A percentile compares a stretch with the other conserved stretches of the same genome.
Evolutionary conservation across 2,888 invertebrate species (phyloP).

Genomic region (Pollenia amentaria): DNA sequence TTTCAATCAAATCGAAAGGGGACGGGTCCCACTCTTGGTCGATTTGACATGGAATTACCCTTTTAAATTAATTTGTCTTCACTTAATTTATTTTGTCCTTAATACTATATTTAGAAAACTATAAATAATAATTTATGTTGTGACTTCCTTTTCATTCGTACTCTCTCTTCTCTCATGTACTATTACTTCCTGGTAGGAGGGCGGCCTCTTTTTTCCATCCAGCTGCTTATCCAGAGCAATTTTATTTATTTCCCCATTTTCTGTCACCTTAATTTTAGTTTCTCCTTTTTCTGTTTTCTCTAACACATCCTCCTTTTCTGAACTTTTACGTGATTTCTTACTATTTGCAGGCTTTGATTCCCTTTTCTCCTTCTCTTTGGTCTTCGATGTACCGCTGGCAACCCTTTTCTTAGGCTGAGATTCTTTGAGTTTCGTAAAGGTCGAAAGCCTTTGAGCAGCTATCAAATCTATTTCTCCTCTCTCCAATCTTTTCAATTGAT

Average conservation of each 20-base stretch:
- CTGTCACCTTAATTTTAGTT: not conserved
- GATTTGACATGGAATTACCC: too few species aligned
- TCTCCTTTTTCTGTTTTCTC: not conserved
- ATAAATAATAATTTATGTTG: too few species aligned
- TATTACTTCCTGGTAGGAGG: too few species aligned
- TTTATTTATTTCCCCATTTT: not conserved
- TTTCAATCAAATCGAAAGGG: too few species aligned
- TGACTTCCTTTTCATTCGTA: too few species aligned
- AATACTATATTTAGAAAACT: too few species aligned
- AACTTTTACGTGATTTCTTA: not conserved
- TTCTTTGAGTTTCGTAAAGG: slow-evolving; percentile 37
- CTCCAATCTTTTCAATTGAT: slow-evolving; percentile 47
- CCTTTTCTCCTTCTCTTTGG: not conserved
- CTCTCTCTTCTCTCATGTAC: too few species aligned
- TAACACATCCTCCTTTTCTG: not conserved
- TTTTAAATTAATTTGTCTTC: too few species aligned
- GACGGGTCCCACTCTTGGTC: too few species aligned
- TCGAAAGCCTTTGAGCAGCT: slow-evolving; percentile 40
- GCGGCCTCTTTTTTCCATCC: not conserved
- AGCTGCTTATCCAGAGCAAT: not conserved
- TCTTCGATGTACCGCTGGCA: not conserved
- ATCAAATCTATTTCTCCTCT: slow-evolving; percentile 53
- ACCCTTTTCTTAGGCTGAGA: not conserved
- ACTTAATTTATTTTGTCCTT: too few species aligned
- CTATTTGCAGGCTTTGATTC: not conserved